Base-by-base conservation (phyloP, 2,113 vertebrate genomes). In the Syngnathus typhle region DNA sequence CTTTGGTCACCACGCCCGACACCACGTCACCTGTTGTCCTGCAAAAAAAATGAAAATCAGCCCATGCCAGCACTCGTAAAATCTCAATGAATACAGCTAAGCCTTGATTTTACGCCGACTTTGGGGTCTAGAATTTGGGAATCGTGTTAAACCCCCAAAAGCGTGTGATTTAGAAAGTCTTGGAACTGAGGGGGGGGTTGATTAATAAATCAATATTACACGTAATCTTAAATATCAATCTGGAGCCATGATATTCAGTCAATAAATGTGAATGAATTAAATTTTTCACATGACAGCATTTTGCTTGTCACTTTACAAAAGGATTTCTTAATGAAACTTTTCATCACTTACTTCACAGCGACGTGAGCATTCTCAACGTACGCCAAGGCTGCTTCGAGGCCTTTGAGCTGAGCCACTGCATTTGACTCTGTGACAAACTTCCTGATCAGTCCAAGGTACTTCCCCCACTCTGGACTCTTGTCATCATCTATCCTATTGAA, bases 361-460 rank as follows among this genome's bases (percentile, higher is more conserved):
- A 95, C 91, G 11, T 99, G 93, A 27, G 96, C 96, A 80, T 94
- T 97, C 89, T 94, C 94, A 55, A 98, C 74, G 65, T 93, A 98
- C 60, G 89, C 92, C 51, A 98, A 89, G 0, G 94, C 94, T 58
- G 96, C 95, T 89, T 99, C 97, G 73, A 99, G 85, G 77, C 97
- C 97, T 89, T 98, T 99, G 52, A 99, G 88, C 65, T 99, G 97
- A 89, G 94, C 96, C 72, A 99, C 93, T 4, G 95, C 96, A 78
- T 99, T 99, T 13, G 96, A 98, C 46, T 99, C 97, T 0, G 94
- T 98, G 70, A 98, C 97, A 91, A 99, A 96, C 82, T 94, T 98
- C 88, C 96, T 98, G 43, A 98, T 90, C 69, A 98, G 86, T 46
- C 96, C 96, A 78, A 98, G 91, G 78, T 93, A 98, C 80, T 96